Percentiles rank a stretch among this genome's conserved stretches.
These are phyloP conservation scores for Macquaria australasica DNA, from an alignment of 2,113 vertebrate genomes.

Conservation along the genomic window DNA sequence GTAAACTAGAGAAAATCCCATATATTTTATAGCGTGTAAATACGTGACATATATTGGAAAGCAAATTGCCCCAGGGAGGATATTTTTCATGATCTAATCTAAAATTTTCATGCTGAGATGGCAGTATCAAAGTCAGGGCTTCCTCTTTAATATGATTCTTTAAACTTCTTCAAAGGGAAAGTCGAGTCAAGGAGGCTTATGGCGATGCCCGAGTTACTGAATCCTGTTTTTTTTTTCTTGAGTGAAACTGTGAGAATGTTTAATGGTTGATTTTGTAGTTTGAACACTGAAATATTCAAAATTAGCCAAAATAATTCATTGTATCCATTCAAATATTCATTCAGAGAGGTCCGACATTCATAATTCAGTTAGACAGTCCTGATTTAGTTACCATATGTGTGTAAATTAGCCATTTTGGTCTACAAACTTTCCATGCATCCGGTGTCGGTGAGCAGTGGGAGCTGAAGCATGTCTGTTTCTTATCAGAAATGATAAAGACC, in stretches of 20 bases:
- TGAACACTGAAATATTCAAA: conserved; percentile 61
- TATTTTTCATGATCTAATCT: conserved; percentile 67
- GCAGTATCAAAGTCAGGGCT: conserved; percentile 60
- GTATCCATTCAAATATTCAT: conserved; percentile 73
- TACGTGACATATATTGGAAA: conserved; percentile 37
- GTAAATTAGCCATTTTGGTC: conserved; percentile 19
- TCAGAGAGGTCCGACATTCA: conserved; percentile 26
- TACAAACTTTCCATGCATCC: conserved; percentile 12
- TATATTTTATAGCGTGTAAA: conserved; percentile 52
- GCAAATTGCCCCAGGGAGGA: conserved; percentile 39
- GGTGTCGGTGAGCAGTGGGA: conserved; percentile 7
- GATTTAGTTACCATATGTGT: conserved; percentile 29
- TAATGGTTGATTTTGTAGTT: conserved; percentile 38
- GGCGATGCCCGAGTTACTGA: conserved; percentile 33
- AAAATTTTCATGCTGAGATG: conserved; percentile 66
- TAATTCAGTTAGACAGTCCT: conserved; percentile 37
- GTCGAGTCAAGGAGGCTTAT: conserved; percentile 43
- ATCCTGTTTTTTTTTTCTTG: conserved; percentile 14
- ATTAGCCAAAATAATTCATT: conserved; percentile 70
- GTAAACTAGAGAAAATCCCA: conserved; percentile 31
- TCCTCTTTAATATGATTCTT: conserved; percentile 59
- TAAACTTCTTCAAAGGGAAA: conserved; percentile 72
- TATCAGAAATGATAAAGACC: conserved; percentile 9
- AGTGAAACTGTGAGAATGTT: conserved; percentile 29
- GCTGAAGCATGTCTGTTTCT: conserved; percentile 12